Conservation (phyloP, 2,113 vertebrate species). For the Ctenomys sociabilis region DNA sequence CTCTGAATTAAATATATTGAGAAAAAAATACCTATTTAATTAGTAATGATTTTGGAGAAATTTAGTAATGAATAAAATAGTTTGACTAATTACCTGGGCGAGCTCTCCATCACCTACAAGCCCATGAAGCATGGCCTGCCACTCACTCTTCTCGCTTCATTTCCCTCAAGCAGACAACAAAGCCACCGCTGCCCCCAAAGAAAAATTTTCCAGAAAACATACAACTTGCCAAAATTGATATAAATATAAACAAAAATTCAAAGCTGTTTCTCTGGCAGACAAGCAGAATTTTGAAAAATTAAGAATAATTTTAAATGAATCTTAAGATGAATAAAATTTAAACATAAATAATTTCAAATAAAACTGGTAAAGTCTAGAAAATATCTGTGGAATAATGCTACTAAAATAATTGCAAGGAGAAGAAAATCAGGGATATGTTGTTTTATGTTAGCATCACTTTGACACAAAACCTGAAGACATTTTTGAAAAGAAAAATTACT, state of each 20-base stretch:
- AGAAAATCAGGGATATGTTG: not conserved
- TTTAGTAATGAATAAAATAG: not conserved
- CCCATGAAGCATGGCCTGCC: no score
- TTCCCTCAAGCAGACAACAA: no score
- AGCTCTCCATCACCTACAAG: no score
- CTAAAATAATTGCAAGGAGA: not conserved
- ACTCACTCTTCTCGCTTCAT: no score
- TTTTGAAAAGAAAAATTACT: conserved; percentile 49
- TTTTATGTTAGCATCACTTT: conserved; percentile 19
- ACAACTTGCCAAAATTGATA: not conserved
- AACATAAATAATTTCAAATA: not conserved
- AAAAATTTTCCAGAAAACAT: conserved; percentile 35
- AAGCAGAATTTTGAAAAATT: not conserved
- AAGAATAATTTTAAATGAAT: not conserved
- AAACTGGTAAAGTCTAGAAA: conserved; percentile 14
- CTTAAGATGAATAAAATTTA: not conserved
- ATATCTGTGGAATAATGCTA: conserved; percentile 21
- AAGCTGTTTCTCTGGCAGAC: not conserved
- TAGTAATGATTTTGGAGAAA: not conserved
- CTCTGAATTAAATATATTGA: not conserved
- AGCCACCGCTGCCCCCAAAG: no score
- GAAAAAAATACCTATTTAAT: not conserved
- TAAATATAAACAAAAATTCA: conserved; percentile 23
- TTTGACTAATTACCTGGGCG: no score
- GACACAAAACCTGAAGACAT: conserved; percentile 4